Conservation (phyloP, 1,140 invertebrate species). For the Leptopilina boulardi region DNA sequence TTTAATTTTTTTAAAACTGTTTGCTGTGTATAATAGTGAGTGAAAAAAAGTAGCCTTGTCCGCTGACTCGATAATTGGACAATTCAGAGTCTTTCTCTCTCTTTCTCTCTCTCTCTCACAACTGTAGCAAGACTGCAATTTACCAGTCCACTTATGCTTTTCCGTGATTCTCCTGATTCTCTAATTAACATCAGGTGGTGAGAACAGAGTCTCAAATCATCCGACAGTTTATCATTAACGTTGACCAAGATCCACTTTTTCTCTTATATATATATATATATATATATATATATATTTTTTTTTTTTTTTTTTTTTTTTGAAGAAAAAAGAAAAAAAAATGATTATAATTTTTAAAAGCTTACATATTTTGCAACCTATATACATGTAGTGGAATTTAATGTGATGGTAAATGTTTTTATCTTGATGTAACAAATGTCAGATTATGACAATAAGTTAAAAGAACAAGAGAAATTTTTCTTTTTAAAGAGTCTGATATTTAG, state of each 20-base stretch:
- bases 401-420: too few relatives aligned
- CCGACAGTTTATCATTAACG: background rate
- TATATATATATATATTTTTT: too few relatives aligned
- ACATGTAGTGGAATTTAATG: background rate
- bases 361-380: background rate
- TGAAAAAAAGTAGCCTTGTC: background rate
- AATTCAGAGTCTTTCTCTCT: background rate
- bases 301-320: background rate
- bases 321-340: background rate
- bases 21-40: too few relatives aligned
- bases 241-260: background rate
- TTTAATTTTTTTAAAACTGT: too few relatives aligned
- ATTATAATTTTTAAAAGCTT: background rate
- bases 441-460: background rate
- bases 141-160: conserved; percentile 27
- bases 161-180: conserved; percentile 4
- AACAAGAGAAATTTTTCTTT: conserved; percentile 23
- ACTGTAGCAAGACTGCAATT: conserved; percentile 7
- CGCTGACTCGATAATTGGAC: conserved; percentile 6
- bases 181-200: conserved; percentile 5
- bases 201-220: background rate
- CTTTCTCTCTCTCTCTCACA: background rate
- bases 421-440: conserved; percentile 20
- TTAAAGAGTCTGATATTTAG: background rate
- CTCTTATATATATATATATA: too few relatives aligned